These are phyloP conservation scores for Gymnorhina tibicen DNA, from an alignment of 2,113 vertebrate species.

Conservation along the genomic window DNA sequence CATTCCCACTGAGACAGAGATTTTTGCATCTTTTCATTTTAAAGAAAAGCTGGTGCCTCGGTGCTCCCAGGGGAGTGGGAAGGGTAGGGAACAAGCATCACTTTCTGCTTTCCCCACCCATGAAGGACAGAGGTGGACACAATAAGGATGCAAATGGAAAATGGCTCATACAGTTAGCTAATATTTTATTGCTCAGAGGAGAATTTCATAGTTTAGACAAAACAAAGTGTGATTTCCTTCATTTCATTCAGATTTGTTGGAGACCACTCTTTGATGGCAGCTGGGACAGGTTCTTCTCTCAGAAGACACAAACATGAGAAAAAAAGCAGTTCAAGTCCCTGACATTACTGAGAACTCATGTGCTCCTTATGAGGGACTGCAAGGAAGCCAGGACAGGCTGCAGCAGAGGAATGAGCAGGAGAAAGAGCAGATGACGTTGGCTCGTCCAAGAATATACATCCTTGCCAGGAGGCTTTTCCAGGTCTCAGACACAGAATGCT, in stretches of 20 bases:
- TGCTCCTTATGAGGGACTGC: background rate
- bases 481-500: background rate
- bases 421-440: background rate
- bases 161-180: background rate
- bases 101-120: background rate
- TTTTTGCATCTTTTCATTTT: background rate
- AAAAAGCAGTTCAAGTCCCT: background rate
- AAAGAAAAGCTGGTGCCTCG: background rate
- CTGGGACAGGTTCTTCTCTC: background rate
- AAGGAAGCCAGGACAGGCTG: background rate
- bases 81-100: background rate
- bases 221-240: background rate
- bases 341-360: background rate
- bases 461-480: background rate
- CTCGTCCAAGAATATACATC: rapidly evolving
- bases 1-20: background rate
- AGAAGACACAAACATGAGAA: background rate
- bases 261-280: background rate
- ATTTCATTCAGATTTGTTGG: background rate
- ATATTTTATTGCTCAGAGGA: background rate
- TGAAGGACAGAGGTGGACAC: background rate
- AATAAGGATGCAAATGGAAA: background rate
- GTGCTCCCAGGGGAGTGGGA: background rate
- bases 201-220: background rate
- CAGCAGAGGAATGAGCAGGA: background rate